Evolutionary conservation across 2,797 vertebrate genomes (phyloP), one percentile per base, ranked within the genome.

Genomic region (Astyanax mexicanus): DNA sequence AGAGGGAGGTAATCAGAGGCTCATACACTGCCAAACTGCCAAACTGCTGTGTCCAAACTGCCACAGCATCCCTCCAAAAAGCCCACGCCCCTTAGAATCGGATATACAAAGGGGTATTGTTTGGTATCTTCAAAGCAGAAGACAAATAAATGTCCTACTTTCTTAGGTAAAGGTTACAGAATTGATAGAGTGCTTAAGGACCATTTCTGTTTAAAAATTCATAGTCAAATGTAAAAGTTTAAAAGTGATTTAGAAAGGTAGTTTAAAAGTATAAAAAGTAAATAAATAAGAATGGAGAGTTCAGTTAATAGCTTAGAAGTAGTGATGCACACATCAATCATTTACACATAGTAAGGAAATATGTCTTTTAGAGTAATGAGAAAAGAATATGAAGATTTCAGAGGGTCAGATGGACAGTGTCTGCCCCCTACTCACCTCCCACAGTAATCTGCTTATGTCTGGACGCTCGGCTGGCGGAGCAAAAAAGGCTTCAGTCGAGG

Each of bases 361-460:
- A 32, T 32, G 32, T 2, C 32, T 32, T 32, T 32, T 32, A 32
- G 29, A 32, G 29, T 32, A 32, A 29, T 32, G 2, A 2, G n/a
- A n/a, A n/a, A 29, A 6, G n/a, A 25, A 75, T 7, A 37, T 37
- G 21, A 5, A 32, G 29, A 32, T 5, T 32, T 2, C 32, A 5
- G 15, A 62, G 58, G 68, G 79, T 85, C 76, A 87, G 52, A 86
- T 80, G 83, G 82, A 40, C 67, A 57, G 65, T 55, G 72, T 79
- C 83, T 85, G 73, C 76, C 66, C 42, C 17, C 75, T 21, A 51
- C 44, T 45, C 38, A 58, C 55, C 23, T 17, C 29, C 75, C 55
- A 74, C 23, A 55, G 54, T 92, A 92, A 93, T 89, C 91, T 87
- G 87, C 88, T 93, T 92, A 91, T 82, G 84, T 91, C 86, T 89